Conservation (phyloP, 2,113 vertebrate genomes). For the Nymphicus hollandicus region DNA sequence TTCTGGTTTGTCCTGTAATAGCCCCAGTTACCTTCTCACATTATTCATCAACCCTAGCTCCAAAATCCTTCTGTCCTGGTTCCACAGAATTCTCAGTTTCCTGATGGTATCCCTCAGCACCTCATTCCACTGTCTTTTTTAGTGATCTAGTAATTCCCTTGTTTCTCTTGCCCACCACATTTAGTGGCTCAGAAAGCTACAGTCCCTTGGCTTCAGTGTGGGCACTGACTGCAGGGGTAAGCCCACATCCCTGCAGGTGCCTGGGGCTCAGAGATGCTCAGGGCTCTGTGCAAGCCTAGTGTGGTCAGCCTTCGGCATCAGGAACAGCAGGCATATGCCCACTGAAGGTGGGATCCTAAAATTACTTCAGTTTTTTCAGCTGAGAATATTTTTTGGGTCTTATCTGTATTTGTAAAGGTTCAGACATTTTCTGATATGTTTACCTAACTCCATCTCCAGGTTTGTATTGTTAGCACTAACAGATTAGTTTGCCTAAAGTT, state of each 20-base stretch:
- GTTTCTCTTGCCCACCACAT: not conserved
- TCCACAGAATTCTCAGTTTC: not conserved
- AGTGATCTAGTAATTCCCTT: not conserved
- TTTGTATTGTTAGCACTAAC: not conserved
- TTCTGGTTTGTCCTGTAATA: not conserved
- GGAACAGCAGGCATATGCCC: not conserved
- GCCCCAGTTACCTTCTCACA: not conserved
- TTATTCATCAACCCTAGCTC: not conserved
- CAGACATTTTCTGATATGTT: not conserved
- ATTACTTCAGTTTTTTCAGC: not conserved
- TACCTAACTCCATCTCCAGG: not conserved
- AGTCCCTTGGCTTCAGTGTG: fast-evolving
- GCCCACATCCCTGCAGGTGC: not conserved
- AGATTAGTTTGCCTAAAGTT: not conserved
- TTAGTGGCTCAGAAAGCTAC: not conserved
- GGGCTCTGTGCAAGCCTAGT: not conserved
- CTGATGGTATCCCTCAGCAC: not conserved
- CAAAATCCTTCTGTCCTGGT: not conserved
- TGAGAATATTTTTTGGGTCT: not conserved
- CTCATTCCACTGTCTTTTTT: not conserved
- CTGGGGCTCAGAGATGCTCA: not conserved
- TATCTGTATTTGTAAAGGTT: not conserved
- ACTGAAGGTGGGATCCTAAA: not conserved
- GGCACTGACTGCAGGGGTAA: not conserved
- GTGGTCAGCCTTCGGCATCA: not conserved